These are phyloP conservation scores for Poecilia picta DNA, from an alignment of 2,797 vertebrate genomes.

Conservation along the genomic window DNA sequence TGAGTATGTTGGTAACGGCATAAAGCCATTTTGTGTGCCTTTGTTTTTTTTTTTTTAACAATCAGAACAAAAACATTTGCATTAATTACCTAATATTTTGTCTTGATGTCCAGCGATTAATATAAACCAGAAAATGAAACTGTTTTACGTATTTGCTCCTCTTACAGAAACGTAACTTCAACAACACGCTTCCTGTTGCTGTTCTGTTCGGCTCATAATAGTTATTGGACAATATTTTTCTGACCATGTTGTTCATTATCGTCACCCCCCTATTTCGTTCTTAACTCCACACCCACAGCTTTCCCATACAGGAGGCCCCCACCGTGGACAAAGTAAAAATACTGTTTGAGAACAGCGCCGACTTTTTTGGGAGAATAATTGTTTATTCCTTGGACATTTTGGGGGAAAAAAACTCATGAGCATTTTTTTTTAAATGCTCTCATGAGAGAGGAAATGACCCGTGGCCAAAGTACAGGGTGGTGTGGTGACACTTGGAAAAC, in stretches of 20 bases:
- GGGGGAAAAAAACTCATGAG: conserved; percentile 81
- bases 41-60: neutral
- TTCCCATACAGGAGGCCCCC: conserved; percentile 84
- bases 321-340: conserved; percentile 88
- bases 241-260: conserved; percentile 38
- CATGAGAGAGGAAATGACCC: conserved; percentile 65
- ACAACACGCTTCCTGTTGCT: conserved; percentile 60
- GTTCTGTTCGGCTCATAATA: conserved; percentile 34
- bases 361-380: conserved; percentile 95
- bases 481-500: conserved; percentile 57
- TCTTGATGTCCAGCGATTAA: neutral
- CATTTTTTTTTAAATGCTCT: conserved; percentile 16
- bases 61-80: neutral
- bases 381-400: conserved; percentile 91
- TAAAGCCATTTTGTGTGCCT: neutral
- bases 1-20: neutral
- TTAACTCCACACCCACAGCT: conserved; percentile 88
- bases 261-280: conserved; percentile 69
- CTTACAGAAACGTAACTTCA: conserved; percentile 15
- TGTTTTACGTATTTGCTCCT: neutral
- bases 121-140: neutral
- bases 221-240: conserved; percentile 58
- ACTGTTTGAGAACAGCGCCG: conserved; percentile 89
- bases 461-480: conserved; percentile 36
- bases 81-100: neutral